These are phyloP conservation scores for Apteryx mantelli DNA, from an alignment of 2,113 vertebrate genomes.

Conservation along the genomic window DNA sequence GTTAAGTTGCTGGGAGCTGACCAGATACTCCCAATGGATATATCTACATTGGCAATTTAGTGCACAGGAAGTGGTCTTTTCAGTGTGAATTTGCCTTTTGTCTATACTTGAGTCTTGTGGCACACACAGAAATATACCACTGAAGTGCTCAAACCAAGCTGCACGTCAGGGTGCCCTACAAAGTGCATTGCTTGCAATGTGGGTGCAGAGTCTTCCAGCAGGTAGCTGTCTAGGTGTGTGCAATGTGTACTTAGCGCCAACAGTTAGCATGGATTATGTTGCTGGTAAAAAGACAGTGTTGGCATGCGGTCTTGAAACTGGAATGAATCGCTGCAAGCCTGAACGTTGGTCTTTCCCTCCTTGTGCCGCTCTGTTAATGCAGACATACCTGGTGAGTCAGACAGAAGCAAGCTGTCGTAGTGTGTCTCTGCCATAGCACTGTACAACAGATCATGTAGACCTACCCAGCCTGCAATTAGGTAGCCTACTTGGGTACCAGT, in stretches of 20 bases:
- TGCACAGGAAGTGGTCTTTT: background rate
- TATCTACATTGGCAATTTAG: background rate
- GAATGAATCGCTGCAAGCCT: background rate
- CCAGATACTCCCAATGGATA: background rate
- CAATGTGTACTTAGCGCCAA: background rate
- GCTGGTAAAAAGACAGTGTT: background rate
- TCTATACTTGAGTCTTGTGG: background rate
- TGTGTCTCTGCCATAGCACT: background rate
- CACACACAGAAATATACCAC: no score
- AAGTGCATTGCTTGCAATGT: background rate
- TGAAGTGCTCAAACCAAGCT: background rate
- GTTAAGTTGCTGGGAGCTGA: background rate
- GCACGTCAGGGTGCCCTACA: no score
- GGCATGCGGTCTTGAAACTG: background rate
- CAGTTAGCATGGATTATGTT: background rate
- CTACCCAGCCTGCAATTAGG: background rate
- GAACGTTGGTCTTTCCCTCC: background rate
- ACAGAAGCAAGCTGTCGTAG: background rate
- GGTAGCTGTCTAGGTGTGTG: background rate
- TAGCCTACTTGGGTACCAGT: background rate
- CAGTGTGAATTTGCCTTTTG: background rate
- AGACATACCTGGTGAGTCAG: background rate
- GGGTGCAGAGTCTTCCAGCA: background rate
- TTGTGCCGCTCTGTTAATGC: background rate
- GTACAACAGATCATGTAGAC: background rate